Conservation (phyloP, 2,113 vertebrate species). For the Sander lucioperca region DNA sequence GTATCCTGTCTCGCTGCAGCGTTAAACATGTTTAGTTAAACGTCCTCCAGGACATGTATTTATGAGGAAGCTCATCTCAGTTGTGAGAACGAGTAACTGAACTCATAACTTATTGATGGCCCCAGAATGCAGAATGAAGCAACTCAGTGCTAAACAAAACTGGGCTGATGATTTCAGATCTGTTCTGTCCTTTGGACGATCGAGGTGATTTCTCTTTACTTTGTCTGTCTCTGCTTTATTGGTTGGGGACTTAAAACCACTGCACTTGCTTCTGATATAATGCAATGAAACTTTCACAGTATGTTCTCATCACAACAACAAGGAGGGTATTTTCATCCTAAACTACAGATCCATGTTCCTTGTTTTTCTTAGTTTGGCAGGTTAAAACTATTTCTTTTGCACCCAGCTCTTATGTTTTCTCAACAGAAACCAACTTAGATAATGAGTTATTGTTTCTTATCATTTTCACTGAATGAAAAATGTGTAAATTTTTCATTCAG, state of each 20-base stretch:
- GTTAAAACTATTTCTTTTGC: background rate
- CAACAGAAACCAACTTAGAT: background rate
- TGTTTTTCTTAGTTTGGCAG: background rate
- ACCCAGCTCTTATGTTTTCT: background rate
- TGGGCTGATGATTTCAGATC: constrained; percentile 36
- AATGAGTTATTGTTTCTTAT: background rate
- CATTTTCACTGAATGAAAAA: no score
- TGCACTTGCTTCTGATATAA: background rate
- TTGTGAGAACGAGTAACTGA: constrained; percentile 34
- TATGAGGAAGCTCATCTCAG: constrained; percentile 52
- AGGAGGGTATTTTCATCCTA: background rate
- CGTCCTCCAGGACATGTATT: constrained; percentile 40
- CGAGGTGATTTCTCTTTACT: constrained; percentile 22
- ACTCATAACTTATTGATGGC: constrained; percentile 61
- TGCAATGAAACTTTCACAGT: background rate
- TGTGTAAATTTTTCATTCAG: background rate
- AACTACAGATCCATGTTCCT: background rate
- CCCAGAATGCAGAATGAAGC: constrained; percentile 56
- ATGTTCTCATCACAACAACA: background rate
- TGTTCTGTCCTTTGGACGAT: constrained; percentile 38
- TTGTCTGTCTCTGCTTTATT: constrained; percentile 31
- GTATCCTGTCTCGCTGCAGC: background rate
- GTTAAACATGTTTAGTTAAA: constrained; percentile 19
- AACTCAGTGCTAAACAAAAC: constrained; percentile 34
- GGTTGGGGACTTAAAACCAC: constrained; percentile 17